Evolutionary conservation across 2,113 vertebrate genomes (phyloP), one percentile per base, ranked within the genome.

Genomic region (Xenotilapia caudafasciata): DNA sequence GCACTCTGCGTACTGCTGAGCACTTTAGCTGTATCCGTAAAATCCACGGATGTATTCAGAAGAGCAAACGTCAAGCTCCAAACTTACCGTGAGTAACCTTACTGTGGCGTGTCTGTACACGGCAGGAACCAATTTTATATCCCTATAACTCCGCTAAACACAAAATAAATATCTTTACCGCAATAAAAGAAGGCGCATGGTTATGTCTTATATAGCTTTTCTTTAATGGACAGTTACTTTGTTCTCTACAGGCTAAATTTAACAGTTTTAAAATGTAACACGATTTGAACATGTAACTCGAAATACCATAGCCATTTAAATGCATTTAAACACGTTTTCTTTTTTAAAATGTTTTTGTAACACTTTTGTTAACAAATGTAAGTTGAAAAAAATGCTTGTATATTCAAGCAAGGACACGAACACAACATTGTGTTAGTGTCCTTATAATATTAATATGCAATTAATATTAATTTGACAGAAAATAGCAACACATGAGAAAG

Each of bases 51-150:
- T 21, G n/a, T 17, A 4, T 42, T 54, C 17, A 68, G 23, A 40
- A 88, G 15, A 70, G 42, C 17, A 15, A 21, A 31, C 4, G 3
- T 8, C 7, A 84, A 81, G n/a, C n/a, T 58, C 60, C 88, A 88
- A 88, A 92, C 83, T 81, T 83, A 92, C 86, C 87, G 94, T 95
- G 86, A 96, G 94, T 94, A 84, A 8, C 15, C 5, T 6, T 23
- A 7, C 17, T 35, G 8, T 60, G 9, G 5, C 17, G 45, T 55
- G 10, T 70, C n/a, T 23, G 5, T 83, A 15, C 14, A 38, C 21
- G 17, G 33, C 45, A 14, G 62, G 0, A 26, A 68, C 5, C 5
- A 2, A 3, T 40, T 21, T 81, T 60, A 26, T 21, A 38, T 38
- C 31, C 45, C 5, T 28, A 49, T 77, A 12, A 77, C 4, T 31